Conservation (phyloP, 1,140 invertebrate genomes). For the Steinernema khuongi region DNA sequence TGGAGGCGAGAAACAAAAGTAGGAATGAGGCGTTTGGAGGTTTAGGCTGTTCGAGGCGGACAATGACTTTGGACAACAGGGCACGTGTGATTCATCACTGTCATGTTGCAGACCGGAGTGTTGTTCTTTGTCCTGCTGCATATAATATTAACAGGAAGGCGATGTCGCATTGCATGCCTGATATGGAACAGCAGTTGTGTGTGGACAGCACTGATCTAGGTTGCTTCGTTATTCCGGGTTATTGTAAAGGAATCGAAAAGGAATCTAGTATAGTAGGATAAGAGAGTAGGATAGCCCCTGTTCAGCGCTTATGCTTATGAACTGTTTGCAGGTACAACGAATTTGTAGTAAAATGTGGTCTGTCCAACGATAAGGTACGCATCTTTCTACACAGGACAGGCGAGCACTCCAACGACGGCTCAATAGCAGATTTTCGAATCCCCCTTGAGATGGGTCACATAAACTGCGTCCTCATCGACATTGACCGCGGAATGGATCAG, state of each 20-base stretch:
- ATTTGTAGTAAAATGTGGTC: slow-evolving; percentile 65
- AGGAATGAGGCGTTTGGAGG: background rate
- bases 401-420: slow-evolving; percentile 42
- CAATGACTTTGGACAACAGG: background rate
- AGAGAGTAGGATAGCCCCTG: too few relatives aligned
- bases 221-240: too few relatives aligned
- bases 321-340: slow-evolving; percentile 65
- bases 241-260: too few relatives aligned
- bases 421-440: slow-evolving; percentile 45
- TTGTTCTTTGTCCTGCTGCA: too few relatives aligned
- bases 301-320: slow-evolving; percentile 26
- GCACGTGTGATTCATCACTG: too few relatives aligned
- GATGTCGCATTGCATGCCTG: too few relatives aligned
- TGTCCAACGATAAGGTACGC: slow-evolving; percentile 59
- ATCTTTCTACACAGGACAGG: slow-evolving; percentile 58
- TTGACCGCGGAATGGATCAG: background rate
- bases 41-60: background rate
- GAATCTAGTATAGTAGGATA: too few relatives aligned
- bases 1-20: slow-evolving; percentile 10
- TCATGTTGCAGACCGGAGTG: too few relatives aligned
- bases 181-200: too few relatives aligned
- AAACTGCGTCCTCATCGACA: background rate
- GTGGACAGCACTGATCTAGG: too few relatives aligned
- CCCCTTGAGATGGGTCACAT: slow-evolving; percentile 49
- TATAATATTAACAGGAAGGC: too few relatives aligned